Conservation (phyloP, 2,888 invertebrate species). For the Dolomedes plantarius region DNA sequence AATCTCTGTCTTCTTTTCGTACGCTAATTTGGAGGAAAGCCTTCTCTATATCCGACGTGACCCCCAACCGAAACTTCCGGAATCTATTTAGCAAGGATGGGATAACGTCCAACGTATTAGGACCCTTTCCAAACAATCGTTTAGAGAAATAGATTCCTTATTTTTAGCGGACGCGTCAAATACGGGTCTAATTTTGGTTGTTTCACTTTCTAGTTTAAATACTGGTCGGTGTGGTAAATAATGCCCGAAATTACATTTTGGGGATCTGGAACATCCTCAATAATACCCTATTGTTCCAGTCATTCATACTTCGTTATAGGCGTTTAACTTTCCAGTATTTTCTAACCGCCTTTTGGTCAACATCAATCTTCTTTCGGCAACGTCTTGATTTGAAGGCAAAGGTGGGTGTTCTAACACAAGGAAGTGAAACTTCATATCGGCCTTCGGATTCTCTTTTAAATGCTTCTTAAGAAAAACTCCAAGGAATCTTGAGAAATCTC, state of each 20-base stretch:
- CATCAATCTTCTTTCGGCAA: not conserved
- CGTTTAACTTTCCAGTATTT: not conserved
- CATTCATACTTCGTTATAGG: not conserved
- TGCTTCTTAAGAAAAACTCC: not conserved
- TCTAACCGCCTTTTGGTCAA: not conserved
- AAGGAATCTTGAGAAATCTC: not conserved
- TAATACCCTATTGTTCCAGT: not conserved
- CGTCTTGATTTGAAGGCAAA: not conserved
- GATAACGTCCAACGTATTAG: slow-evolving; percentile 10
- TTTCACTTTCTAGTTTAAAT: not conserved
- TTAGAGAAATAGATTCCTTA: not conserved
- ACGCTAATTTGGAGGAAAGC: not conserved
- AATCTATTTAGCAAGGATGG: slow-evolving; percentile 23
- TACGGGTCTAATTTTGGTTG: slow-evolving; percentile 12
- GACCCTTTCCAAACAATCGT: slow-evolving; percentile 1
- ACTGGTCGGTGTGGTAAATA: not conserved
- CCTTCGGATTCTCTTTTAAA: not conserved
- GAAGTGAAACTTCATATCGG: not conserved
- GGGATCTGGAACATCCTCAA: not conserved
- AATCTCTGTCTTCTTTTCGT: not conserved
- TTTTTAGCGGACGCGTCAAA: slow-evolving; percentile 18
- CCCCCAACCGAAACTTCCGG: slow-evolving; percentile 8
- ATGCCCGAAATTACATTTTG: not conserved
- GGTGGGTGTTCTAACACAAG: not conserved
- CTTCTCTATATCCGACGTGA: slow-evolving; percentile 18